phyloP scores from a whole-genome alignment of 1,140 invertebrate genomes.

The Chymomyza costata region DNA sequence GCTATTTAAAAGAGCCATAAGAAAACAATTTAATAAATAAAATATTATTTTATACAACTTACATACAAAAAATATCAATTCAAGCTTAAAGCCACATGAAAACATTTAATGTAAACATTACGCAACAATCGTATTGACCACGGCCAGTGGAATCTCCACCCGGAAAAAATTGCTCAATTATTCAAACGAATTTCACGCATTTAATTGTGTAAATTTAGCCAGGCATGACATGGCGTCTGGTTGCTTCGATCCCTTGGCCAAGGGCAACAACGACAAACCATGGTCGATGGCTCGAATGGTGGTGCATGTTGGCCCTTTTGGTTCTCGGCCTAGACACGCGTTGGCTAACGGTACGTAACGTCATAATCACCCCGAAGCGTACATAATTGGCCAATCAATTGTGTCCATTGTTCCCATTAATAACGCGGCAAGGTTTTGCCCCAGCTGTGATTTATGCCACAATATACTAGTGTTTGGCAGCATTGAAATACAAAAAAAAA shows the following conservation, averaged over 20 bases:
- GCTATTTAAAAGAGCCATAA: no score
- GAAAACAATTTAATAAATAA: no score
- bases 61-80: no score
- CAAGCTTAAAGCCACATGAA: no score
- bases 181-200: constrained; percentile 72
- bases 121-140: no score
- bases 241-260: background rate
- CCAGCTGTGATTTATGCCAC: constrained; percentile 56
- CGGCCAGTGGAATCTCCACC: no score
- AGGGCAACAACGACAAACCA: constrained; percentile 2
- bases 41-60: no score
- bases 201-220: constrained; percentile 72
- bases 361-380: constrained; percentile 71
- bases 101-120: no score
- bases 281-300: background rate
- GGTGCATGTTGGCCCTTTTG: constrained; percentile 16
- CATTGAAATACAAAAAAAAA: constrained; percentile 8
- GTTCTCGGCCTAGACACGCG: no score
- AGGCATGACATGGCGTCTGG: constrained; percentile 53
- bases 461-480: no score
- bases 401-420: constrained; percentile 75
- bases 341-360: constrained; percentile 65
- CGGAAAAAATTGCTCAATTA: constrained; percentile 72
- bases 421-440: constrained; percentile 49
- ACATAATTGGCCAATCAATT: constrained; percentile 75